phyloP scores from a whole-genome alignment of 2,888 invertebrate species.

The Aricia artaxerxes region DNA sequence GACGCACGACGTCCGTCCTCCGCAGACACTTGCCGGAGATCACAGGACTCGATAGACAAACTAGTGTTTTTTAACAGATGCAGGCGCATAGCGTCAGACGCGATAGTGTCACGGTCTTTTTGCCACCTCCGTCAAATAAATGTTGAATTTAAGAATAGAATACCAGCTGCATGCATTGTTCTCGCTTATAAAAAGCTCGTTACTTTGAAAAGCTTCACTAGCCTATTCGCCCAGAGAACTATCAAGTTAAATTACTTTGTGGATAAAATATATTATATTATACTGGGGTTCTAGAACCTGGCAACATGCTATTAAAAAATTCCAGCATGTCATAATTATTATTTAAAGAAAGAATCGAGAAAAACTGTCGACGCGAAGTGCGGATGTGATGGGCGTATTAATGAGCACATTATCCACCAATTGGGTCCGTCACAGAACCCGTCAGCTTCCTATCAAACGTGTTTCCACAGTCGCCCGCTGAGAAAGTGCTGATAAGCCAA shows the following conservation, averaged over 20 bases:
- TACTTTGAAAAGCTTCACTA: too few relatives aligned
- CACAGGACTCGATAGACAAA: conserved; percentile 45
- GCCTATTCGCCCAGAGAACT: too few relatives aligned
- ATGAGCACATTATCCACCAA: conserved; percentile 3
- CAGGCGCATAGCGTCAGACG: conserved; percentile 38
- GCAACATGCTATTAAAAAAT: not conserved
- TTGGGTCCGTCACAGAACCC: not conserved
- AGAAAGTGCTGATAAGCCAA: conserved; percentile 2
- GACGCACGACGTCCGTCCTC: conserved; percentile 73
- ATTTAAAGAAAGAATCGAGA: not conserved
- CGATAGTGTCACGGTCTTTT: conserved; percentile 35
- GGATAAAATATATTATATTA: not conserved
- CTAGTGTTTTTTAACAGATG: conserved; percentile 37
- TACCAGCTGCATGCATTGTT: not conserved
- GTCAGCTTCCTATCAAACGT: conserved; percentile 29
- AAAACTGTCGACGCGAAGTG: not conserved
- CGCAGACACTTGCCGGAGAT: conserved; percentile 57
- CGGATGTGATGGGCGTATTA: conserved; percentile 30
- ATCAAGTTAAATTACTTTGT: too few relatives aligned
- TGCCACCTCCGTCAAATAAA: conserved; percentile 21
- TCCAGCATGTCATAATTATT: not conserved
- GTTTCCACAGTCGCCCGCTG: conserved; percentile 11
- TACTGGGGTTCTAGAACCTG: not conserved
- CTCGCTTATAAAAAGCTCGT: too few relatives aligned
- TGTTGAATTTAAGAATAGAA: not conserved